Evolutionary conservation across 2,888 invertebrate species (phyloP), one percentile per base, ranked within the genome.

Genomic region (Apamea epomidion): DNA sequence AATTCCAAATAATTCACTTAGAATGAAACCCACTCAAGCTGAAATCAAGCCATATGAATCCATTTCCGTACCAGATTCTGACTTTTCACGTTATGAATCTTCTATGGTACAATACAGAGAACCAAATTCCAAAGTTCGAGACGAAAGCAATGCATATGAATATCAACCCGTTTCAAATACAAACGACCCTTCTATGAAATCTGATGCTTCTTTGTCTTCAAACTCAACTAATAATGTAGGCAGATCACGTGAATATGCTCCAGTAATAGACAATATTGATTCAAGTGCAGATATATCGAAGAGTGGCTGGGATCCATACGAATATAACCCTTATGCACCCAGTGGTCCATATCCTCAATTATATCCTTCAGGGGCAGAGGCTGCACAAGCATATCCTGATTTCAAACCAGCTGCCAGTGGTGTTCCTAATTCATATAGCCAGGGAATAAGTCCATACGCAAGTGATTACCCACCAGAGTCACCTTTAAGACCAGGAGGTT

Each of bases 331-430:
- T 37, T 42, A 77, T 67, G 54, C 76, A 76, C 68, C 81, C 54
- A 81, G 70, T 81, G 73, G 45, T 81, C 71, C 76, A 87, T 74
- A 84, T 76, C 73, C 76, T 84, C 62, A 71, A 76, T 81, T 85
- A 48, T 86, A 86, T 86, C 76, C 84, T 79, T 81, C 84, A 86
- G 85, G 76, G 78, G 84, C 81, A 64, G 87, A 74, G 14, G 71
- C 86, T 69, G 82, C 68, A 18, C 80, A 78, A 67, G 76, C 76
- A 4, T 74, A 83, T 70, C 71, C 78, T 71, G 86, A 82, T 69
- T 62, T 45, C 32, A 78, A 85, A 78, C 32, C 72, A 60, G 75
- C 76, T 74, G 64, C 45, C 37, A 76, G 58, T 67, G 86, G 42
- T 79, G 77, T 14, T 73, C n/a, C 29, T 7, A 71, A 74, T 68